These are phyloP conservation scores for Pseudomyrmex gracilis DNA, from an alignment of 1,140 invertebrate species.

Conservation along the genomic window DNA sequence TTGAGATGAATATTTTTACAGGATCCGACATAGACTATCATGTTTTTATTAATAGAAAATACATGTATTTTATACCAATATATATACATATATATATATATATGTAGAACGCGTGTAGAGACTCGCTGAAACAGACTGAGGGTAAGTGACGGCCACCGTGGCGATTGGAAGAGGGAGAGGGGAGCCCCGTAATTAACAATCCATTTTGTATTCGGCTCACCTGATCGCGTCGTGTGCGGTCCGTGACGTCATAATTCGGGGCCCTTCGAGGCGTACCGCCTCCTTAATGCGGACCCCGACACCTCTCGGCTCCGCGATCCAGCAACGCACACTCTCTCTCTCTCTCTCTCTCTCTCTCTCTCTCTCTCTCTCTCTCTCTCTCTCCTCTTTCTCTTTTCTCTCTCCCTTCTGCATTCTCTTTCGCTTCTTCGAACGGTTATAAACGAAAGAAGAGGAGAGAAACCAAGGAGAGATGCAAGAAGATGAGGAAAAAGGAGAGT, in stretches of 20 bases:
- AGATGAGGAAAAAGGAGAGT: conserved; percentile 51
- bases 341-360: too few species aligned
- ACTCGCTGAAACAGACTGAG: conserved; percentile 44
- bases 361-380: conserved; percentile 71
- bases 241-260: conserved; percentile 86
- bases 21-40: conserved; percentile 1
- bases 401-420: conserved; percentile 47
- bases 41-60: conserved; percentile 27
- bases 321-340: conserved; percentile 76
- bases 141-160: conserved; percentile 44
- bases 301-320: conserved; percentile 82
- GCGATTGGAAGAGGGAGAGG: conserved; percentile 36
- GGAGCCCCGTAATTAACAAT: conserved; percentile 83
- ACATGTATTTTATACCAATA: conserved; percentile 13
- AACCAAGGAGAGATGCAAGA: conserved; percentile 19
- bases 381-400: conserved; percentile 30
- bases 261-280: conserved; percentile 83
- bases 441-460: conserved; percentile 66
- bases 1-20: conserved; percentile 41
- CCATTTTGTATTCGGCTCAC: conserved; percentile 85
- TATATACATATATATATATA: too few species aligned
- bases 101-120: background rate
- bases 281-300: conserved; percentile 84
- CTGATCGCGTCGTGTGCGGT: conserved; percentile 85
- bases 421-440: conserved; percentile 38